Evolutionary conservation across 2,888 invertebrate genomes (phyloP), one percentile per base, ranked within the genome.

Genomic region (Apamea anceps): DNA sequence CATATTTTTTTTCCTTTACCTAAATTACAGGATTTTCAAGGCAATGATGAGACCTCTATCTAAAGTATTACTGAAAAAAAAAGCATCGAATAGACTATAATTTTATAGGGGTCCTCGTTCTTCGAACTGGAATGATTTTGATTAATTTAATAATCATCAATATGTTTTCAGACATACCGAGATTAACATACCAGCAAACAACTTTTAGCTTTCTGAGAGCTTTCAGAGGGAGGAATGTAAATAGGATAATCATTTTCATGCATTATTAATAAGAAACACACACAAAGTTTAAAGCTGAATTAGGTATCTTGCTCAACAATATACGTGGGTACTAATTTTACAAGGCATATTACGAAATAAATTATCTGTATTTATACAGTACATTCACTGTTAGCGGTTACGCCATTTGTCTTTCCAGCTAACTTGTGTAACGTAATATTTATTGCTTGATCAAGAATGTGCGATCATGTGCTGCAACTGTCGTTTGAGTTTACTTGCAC

Each of bases 381-480:
- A 62, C 73, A 42, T 51, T 85, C 54, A 18, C 77, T 45, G 42
- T 45, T 73, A 75, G 57, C 70, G 45, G 75, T 86, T 86, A 77
- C 72, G 72, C 75, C 79, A 81, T 78, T 77, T 65, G 13, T 77
- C 32, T 79, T 81, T 79, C 78, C 76, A 54, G 62, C 54, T 76
- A 84, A 84, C 70, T 80, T 75, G 85, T 80, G 86, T 88, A 86
- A 86, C 78, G 32, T 75, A 65, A 86, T 82, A 86, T 82, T 86
- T 78, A 87, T 87, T 82, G 71, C 54, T 78, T 85, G 82, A 82
- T 85, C 76, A 87, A 85, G 85, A 87, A 87, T 87, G 78, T 87
- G 72, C 54, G 78, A 75, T 85, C 77, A 78, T 84, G 45, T 75
- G 77, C 68, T 66, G 79, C 74, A 73, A 76, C 84, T 86, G 87